Evolutionary conservation across 2,113 vertebrate species (phyloP).

Genomic region (Zosterops borbonicus): DNA sequence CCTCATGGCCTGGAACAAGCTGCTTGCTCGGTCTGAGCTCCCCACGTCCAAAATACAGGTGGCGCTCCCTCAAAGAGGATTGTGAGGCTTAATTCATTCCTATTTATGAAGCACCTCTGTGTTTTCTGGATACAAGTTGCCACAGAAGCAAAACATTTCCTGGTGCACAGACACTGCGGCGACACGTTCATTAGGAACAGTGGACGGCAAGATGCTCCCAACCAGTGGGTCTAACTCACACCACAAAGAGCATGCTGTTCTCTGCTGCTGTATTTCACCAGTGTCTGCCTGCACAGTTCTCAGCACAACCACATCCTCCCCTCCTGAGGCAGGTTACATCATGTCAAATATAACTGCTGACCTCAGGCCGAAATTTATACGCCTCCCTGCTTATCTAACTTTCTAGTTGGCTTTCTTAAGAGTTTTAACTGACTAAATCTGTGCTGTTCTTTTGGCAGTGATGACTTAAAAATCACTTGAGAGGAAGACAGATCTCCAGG

Average conservation of each 20-base stretch:
- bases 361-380: not conserved
- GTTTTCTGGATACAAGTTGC: slow-evolving; percentile 19
- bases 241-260: not conserved
- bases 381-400: not conserved
- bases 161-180: not conserved
- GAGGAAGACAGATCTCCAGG: not conserved
- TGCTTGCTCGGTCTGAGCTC: not conserved
- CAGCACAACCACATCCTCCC: not conserved
- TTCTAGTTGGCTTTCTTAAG: not conserved
- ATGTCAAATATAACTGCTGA: not conserved
- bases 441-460: not conserved
- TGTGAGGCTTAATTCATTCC: slow-evolving; percentile 26
- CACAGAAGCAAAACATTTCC: slow-evolving; percentile 37
- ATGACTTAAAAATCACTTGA: not conserved
- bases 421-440: not conserved
- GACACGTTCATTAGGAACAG: not conserved
- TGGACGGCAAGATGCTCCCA: not conserved
- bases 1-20: not conserved
- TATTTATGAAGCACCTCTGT: slow-evolving; percentile 6
- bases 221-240: not conserved
- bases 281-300: not conserved
- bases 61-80: not conserved
- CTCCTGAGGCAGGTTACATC: not conserved
- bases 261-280: not conserved
- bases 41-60: not conserved